Base-by-base conservation (phyloP, 2,113 vertebrate species). In the Erpornis zantholeuca region DNA sequence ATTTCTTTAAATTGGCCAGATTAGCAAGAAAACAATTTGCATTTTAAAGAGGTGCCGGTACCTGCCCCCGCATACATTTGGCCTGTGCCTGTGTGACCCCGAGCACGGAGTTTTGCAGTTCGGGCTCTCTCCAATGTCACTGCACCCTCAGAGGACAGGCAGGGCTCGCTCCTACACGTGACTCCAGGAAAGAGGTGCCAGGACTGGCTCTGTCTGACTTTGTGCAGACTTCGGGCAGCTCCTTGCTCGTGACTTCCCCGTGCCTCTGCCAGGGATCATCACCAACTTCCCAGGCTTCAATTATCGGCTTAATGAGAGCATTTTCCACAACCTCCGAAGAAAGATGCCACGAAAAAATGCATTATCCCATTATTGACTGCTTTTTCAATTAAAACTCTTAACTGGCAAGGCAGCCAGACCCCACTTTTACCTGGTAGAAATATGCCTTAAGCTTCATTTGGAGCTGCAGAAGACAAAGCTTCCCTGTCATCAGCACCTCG, bases 301-400 rank as follows among this genome's bases (percentile, higher is more conserved):
- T 96, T 75, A 52, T 10, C 68, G 31, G 59, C 85, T 77, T 78
- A 65, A 93, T 90, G 47, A 86, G 7, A 71, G 68, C 83, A 7
- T 68, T 60, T 95, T 19, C 82, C 68, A 84, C 61, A 45, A 60
- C 88, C 88, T 88, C 79, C 35, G 33, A 86, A 94, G 76, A 86
- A 86, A 36, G 38, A 83, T 61, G 79, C 79, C 52, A 28, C 80
- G 76, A 82, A 64, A 82, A 91, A 78, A 68, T 49, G 60, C 72
- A 71, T 92, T 81, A 71, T 81, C 23, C 12, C 19, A 31, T 75
- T 71, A 81, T 10, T 78, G 90, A 80, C 47, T 88, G 64, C 15
- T 92, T 94, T 96, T 88, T 88, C 93, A 96, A 94, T 95, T 95
- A 93, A 88, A 95, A 81, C 52, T 60, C 31, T 52, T 83, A 73